Evolutionary conservation across 2,797 vertebrate species (phyloP).

Genomic region (Lutjanus campechanus): DNA sequence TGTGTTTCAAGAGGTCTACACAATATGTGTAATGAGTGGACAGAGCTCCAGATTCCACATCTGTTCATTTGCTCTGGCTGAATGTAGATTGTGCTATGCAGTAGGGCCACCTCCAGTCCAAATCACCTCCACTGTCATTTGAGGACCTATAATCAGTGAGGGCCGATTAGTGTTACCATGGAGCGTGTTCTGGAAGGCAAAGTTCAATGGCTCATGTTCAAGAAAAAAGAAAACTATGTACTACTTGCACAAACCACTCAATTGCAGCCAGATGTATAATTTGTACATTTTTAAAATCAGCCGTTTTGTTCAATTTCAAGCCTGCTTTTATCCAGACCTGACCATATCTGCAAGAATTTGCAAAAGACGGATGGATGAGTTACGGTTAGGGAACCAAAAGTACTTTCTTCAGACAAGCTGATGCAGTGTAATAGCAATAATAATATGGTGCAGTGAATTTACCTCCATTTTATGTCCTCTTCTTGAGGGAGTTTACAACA

Average conservation of each 20-base stretch:
- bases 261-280: slow-evolving; percentile 29
- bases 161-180: slow-evolving; percentile 18
- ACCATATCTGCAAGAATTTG: neutral
- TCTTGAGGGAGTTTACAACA: too few species aligned
- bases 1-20: slow-evolving; percentile 49
- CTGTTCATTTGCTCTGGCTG: slow-evolving; percentile 43
- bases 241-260: slow-evolving; percentile 10
- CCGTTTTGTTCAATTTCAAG: neutral
- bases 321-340: neutral
- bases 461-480: neutral
- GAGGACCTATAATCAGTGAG: slow-evolving; percentile 63
- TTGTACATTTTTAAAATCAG: slow-evolving; percentile 23
- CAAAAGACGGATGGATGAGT: neutral
- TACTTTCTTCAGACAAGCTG: too few species aligned
- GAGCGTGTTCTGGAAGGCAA: slow-evolving; percentile 7
- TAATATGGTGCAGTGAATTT: neutral
- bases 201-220: slow-evolving; percentile 8
- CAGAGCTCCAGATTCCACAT: slow-evolving; percentile 35
- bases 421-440: neutral
- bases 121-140: slow-evolving; percentile 60
- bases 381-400: neutral
- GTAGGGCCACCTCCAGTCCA: slow-evolving; percentile 47
- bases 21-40: slow-evolving; percentile 67
- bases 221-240: slow-evolving; percentile 13
- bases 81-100: slow-evolving; percentile 62